Evolutionary conservation across 2,888 invertebrate species (phyloP).

Genomic region (Epiblema foenella): DNA sequence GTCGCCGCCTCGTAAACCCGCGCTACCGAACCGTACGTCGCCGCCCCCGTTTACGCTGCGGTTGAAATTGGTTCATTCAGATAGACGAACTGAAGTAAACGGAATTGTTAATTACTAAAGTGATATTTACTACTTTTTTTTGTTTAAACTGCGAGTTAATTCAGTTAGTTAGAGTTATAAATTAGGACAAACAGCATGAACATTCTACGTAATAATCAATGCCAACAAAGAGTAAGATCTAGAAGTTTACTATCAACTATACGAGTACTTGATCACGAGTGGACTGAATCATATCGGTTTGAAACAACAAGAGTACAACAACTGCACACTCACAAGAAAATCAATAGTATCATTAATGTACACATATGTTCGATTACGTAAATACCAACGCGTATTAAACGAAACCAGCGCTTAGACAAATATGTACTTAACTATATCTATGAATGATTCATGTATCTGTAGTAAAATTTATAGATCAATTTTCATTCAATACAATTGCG

Average conservation of each 20-base stretch:
- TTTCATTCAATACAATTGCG: conserved; percentile 3
- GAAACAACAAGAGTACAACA: background rate
- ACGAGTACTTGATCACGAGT: background rate
- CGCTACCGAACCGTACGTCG: conserved; percentile 16
- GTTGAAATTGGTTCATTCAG: background rate
- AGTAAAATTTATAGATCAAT: background rate
- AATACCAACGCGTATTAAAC: background rate
- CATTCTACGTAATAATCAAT: conserved; percentile 3
- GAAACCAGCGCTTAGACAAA: background rate
- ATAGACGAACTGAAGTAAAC: background rate
- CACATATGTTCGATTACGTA: background rate
- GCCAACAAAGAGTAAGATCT: conserved; percentile 5
- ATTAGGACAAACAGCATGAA: background rate
- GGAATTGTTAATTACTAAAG: too few relatives aligned
- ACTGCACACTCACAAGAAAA: background rate
- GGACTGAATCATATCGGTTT: background rate
- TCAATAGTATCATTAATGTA: background rate
- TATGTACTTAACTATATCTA: background rate
- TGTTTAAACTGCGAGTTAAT: background rate
- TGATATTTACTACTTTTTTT: background rate
- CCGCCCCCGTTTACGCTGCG: background rate
- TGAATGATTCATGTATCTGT: background rate
- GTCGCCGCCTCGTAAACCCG: conserved; percentile 42
- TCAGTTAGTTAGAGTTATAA: too few relatives aligned
- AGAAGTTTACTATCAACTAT: conserved; percentile 9